These are phyloP conservation scores for Pentalonia nigronervosa DNA, from an alignment of 1,140 invertebrate genomes.

Conservation along the genomic window DNA sequence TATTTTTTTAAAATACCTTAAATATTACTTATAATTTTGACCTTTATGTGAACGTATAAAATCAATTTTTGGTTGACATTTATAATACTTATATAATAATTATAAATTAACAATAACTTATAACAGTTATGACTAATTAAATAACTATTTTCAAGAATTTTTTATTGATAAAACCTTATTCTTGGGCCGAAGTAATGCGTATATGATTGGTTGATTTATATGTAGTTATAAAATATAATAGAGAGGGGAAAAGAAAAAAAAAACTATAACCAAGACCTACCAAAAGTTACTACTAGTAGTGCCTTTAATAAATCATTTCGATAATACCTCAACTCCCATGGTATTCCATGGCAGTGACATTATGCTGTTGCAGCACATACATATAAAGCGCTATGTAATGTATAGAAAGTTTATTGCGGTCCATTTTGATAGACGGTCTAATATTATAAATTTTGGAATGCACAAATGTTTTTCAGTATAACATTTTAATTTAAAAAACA, in stretches of 20 bases:
- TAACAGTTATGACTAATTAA: neutral
- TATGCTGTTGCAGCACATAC: conserved; percentile 42
- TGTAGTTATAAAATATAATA: conserved; percentile 21
- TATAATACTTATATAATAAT: neutral
- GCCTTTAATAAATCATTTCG: conserved; percentile 55
- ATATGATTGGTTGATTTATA: conserved; percentile 52
- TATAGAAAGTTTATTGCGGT: conserved; percentile 42
- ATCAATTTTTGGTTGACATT: neutral
- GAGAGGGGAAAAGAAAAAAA: conserved; percentile 25
- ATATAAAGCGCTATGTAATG: conserved; percentile 31
- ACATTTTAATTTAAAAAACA: neutral
- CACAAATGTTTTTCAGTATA: neutral
- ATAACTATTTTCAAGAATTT: neutral
- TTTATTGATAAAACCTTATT: conserved; percentile 41
- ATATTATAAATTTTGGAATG: conserved; percentile 33
- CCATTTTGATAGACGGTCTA: conserved; percentile 40
- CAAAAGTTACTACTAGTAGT: conserved; percentile 44
- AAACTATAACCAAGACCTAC: conserved; percentile 34
- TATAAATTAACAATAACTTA: neutral
- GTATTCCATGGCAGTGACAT: conserved; percentile 37
- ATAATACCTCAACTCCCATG: conserved; percentile 47
- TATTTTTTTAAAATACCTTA: neutral
- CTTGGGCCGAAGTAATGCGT: neutral
- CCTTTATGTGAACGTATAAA: neutral
- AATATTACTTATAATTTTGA: neutral